These are phyloP conservation scores for Paragorgia papillata DNA, from an alignment of 92 coral and sea anemone genomes.

Conservation along the genomic window DNA sequence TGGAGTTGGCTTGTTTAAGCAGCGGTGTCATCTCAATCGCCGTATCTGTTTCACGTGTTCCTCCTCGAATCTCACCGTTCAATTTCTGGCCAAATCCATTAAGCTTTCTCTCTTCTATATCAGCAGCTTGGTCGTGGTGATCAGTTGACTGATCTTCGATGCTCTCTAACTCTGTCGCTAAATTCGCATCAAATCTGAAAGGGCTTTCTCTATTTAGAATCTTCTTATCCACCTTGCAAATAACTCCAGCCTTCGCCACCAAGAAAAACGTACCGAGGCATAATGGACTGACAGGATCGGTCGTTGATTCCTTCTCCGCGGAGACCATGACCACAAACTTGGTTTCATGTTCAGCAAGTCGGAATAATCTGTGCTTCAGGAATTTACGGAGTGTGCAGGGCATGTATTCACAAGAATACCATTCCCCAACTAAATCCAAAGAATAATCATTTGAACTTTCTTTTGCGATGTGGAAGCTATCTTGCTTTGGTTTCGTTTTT, in stretches of 20 bases:
- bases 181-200: neutral
- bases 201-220: constrained; percentile 17
- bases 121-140: too few relatives aligned
- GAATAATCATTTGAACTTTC: neutral
- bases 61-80: too few relatives aligned
- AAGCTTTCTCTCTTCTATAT: too few relatives aligned
- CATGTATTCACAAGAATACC: neutral
- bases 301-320: neutral
- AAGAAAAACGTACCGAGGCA: neutral
- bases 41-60: too few relatives aligned
- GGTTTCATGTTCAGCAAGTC: constrained; percentile 8
- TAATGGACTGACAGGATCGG: neutral
- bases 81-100: too few relatives aligned
- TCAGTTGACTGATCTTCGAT: too few relatives aligned
- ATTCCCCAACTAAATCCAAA: constrained; percentile 11
- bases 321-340: neutral
- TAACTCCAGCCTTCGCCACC: neutral
- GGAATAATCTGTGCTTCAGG: neutral
- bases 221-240: constrained; percentile 14
- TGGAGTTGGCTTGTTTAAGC: too few relatives aligned
- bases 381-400: neutral
- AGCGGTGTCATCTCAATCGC: too few relatives aligned
- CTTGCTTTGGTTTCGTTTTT: neutral
- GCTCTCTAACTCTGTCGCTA: neutral
- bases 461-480: neutral